Evolutionary conservation across 2,797 vertebrate species (phyloP), one percentile per base, ranked within the genome.

Genomic region (Pseudomugil tenellus): DNA sequence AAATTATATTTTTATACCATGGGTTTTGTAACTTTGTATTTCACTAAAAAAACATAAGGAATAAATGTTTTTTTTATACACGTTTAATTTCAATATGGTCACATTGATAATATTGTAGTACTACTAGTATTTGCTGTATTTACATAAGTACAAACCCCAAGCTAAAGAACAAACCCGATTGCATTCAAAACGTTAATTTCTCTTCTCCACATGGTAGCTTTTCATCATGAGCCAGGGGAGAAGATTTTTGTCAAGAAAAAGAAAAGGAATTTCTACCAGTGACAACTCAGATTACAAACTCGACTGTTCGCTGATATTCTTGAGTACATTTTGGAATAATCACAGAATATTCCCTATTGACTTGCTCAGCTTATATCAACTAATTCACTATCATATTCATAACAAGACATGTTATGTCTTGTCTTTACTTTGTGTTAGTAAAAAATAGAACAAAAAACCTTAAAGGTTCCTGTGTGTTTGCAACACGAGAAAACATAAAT

Each of bases 231-330:
- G 17, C 19, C 34, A 34, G 12, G 31, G 37, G 9, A 63, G 19
- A 43, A 63, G n/a, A 68, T 66, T 70, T 76, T 37, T 28, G 51
- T 60, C 26, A 70, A 58, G 63, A 46, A 57, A 43, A 28, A 34
- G 57, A 54, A 21, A 48, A 49, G 23, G 25, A 60, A 53, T 48
- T 39, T 62, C 28, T 11, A 37, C 12, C 9, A 26, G 25, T 46
- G 57, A 69, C 48, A 57, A 48, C 14, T 69, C 16, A 25, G 63
- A 75, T 73, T 23, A 76, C 60, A 58, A 52, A 68, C 49, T 28
- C 37, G 37, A 71, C 10, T 13, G n/a, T 66, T 69, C 35, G 48
- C 39, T 26, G 32, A 67, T 23, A 60, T 52, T 32, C 53, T 58
- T 41, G 59, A 68, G 32, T 58, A 29, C 21, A 29, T 34, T 57